Base-by-base conservation (phyloP, 2,797 vertebrate species). In the Crocodylus rhombifer region DNA sequence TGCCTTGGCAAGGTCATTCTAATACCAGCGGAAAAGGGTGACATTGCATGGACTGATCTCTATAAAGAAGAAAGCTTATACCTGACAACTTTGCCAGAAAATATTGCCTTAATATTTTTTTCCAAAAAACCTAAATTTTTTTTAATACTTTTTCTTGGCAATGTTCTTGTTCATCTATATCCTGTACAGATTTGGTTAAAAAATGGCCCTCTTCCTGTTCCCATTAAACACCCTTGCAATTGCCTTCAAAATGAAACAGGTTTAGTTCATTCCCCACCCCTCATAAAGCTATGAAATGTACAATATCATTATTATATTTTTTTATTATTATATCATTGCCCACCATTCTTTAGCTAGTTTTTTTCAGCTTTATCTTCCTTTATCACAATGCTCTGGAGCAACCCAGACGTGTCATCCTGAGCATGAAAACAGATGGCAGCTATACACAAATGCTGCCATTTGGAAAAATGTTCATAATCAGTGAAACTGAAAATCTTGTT, bases 71-170 rank as follows among this genome's bases (percentile, higher is more conserved):
- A 80, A 62, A 12, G 56, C n/a, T 78, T 18, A 57, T 8, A 90
- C n/a, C 5, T 57, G 57, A 91, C 16, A 11, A 14, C 55, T 91
- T 82, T 58, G 78, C 86, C 82, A 90, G 73, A 80, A 94, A 77
- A 90, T 8, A 13, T 2, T 51, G 71, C 14, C 62, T 87, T 88
- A 36, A n/a, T n/a, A n/a, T n/a, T n/a, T n/a, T n/a, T n/a, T n/a
- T n/a, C n/a, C n/a, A n/a, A n/a, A n/a, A n/a, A n/a, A n/a, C n/a
- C n/a, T n/a, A n/a, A n/a, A n/a, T n/a, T n/a, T n/a, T n/a, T n/a
- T n/a, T n/a, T 55, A 17, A 15, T 60, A 61, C 62, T 93, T 76
- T 25, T n/a, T 51, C 91, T 64, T 57, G 57, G 51, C 78, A 77
- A 15, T 63, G 82, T 30, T 71, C 85, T 64, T 77, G 51, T 51